A percentile compares a stretch with the other conserved stretches of the same genome.
These are phyloP conservation scores for Drosophila varians DNA, from an alignment of 1,140 invertebrate genomes.

Conservation along the genomic window DNA sequence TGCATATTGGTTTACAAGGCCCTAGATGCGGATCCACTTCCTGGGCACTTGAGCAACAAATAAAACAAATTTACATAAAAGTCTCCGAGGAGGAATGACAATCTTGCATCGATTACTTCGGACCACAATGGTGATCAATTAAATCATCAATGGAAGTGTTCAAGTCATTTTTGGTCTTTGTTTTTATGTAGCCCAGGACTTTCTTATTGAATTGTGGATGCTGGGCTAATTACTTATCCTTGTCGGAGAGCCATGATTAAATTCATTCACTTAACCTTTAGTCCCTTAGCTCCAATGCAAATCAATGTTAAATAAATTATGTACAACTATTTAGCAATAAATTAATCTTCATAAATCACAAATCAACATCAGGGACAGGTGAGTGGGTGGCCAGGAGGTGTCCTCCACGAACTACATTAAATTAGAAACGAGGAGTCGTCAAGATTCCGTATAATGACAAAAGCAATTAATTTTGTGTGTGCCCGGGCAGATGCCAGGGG, in stretches of 20 bases:
- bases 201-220: constrained; percentile 17
- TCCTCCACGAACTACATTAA: constrained; percentile 69
- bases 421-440: constrained; percentile 80
- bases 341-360: constrained; percentile 83
- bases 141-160: constrained; percentile 17
- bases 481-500: constrained; percentile 61
- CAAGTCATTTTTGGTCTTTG: constrained; percentile 23
- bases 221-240: constrained; percentile 10
- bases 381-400: constrained; percentile 46
- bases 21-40: constrained; percentile 3
- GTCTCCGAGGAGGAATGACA: constrained; percentile 7
- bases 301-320: constrained; percentile 82
- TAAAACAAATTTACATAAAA: constrained; percentile 41
- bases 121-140: constrained; percentile 38
- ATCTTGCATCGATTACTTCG: constrained; percentile 28
- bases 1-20: constrained; percentile 50
- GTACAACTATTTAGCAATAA: constrained; percentile 80
- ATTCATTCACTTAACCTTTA: background rate
- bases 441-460: constrained; percentile 83
- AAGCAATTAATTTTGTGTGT: constrained; percentile 83
- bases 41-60: constrained; percentile 23
- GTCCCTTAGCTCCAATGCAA: constrained; percentile 57
- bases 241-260: background rate
- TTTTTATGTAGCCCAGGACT: background rate
- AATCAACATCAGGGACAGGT: constrained; percentile 74